Evolutionary conservation across 2,888 invertebrate species (phyloP), one percentile per base, ranked within the genome.

Genomic region (Pachydiplax longipennis): DNA sequence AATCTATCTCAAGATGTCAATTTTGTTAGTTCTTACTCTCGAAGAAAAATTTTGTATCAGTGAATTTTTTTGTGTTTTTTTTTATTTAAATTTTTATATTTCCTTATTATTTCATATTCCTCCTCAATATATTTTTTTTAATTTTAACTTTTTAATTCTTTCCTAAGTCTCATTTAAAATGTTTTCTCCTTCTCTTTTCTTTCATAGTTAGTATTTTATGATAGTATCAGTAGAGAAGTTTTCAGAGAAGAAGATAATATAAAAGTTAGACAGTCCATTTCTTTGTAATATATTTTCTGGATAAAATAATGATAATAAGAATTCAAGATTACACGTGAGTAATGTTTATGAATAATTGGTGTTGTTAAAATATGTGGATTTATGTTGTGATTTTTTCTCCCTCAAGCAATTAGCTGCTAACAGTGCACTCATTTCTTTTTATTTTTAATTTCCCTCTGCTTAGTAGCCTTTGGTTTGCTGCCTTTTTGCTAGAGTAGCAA

Each of bases 71-170:
- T 90, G 73, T 81, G 87, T 80, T 81, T 3, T 44, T 8, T 90
- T 91, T 91, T 90, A 91, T 91, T 90, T 90, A 91, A 82, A 91
- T 80, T 80, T 87, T 90, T 81, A 53, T 91, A 91, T 91, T 90
- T 90, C 53, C 81, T 82, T 91, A 83, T 91, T 87, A 53, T 91
- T 90, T 91, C 82, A 90, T 80, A 91, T 90, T 81, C 90, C 90
- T 91, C 91, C 90, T 61, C 91, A 91, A 91, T 91, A 90, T 91
- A 87, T 91, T 90, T 44, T 44, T 44, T 44, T 90, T 91, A 80
- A 83, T 91, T 91, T 87, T 90, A 90, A 90, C 82, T 81, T 87
- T 81, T n/a, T 80, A 53, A 58, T 91, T 81, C 90, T 58, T 81
- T 80, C 18, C 90, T 90, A 65, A 48, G 35, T 48, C 81, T 90